Evolutionary conservation across 2,797 vertebrate species (phyloP).

Genomic region (Gymnopithys bicolor): DNA sequence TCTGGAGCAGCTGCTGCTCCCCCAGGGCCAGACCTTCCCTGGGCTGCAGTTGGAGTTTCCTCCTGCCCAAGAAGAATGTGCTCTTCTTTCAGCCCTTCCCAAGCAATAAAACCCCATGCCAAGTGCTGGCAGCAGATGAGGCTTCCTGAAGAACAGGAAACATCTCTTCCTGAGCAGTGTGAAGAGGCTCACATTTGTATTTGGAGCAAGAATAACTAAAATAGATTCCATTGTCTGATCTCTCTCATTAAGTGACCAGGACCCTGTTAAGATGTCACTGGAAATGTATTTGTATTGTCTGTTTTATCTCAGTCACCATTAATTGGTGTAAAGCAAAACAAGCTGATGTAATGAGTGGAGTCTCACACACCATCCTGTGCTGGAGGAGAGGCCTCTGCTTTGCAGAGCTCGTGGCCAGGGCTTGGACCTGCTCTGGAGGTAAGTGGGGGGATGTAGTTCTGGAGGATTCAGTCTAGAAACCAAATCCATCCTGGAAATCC

Average conservation of each 20-base stretch:
- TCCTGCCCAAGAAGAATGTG: background rate
- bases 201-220: background rate
- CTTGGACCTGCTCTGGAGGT: background rate
- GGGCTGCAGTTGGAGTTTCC: background rate
- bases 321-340: background rate
- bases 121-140: background rate
- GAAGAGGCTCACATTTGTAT: background rate
- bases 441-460: background rate
- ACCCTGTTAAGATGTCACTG: background rate
- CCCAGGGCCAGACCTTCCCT: background rate
- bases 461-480: background rate
- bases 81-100: background rate
- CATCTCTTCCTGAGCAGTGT: background rate
- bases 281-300: background rate
- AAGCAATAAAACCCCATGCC: background rate
- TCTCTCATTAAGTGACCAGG: background rate
- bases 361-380: background rate
- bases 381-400: background rate
- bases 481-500: background rate
- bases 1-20: background rate
- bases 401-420: background rate
- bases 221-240: background rate
- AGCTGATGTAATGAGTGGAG: background rate
- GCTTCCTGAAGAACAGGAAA: background rate
- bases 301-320: background rate